These are phyloP conservation scores for Botia almorhae DNA, from an alignment of 2,797 vertebrate species.

Conservation along the genomic window DNA sequence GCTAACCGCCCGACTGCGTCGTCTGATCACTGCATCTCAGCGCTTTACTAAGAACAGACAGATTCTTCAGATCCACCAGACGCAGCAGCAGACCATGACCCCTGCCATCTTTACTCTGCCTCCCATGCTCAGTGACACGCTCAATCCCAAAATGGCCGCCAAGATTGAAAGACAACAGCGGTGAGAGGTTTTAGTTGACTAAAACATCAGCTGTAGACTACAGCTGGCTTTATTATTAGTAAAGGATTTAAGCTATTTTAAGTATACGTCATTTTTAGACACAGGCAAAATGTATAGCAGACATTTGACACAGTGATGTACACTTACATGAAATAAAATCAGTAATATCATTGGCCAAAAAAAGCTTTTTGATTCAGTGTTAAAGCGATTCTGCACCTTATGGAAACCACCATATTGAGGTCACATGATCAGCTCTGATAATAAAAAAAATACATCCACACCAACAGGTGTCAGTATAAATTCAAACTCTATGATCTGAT, in stretches of 20 bases:
- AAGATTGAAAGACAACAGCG: slow-evolving; percentile 98
- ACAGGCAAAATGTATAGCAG: too few relatives aligned
- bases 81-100: slow-evolving; percentile 80
- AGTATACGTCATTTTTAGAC: too few relatives aligned
- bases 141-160: slow-evolving; percentile 96
- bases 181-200: slow-evolving; percentile 68
- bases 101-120: slow-evolving; percentile 83
- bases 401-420: too few relatives aligned
- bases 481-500: too few relatives aligned
- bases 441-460: too few relatives aligned
- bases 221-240: neutral
- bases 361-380: neutral
- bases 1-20: slow-evolving; percentile 92
- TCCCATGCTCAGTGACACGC: slow-evolving; percentile 82
- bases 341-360: neutral
- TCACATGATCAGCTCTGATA: too few relatives aligned
- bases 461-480: too few relatives aligned
- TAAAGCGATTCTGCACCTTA: neutral
- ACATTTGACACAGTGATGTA: too few relatives aligned
- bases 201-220: neutral
- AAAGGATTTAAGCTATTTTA: too few relatives aligned
- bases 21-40: slow-evolving; percentile 96
- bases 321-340: too few relatives aligned
- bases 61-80: slow-evolving; percentile 89
- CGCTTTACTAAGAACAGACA: slow-evolving; percentile 93